phyloP scores from a whole-genome alignment of 1,140 invertebrate genomes.

The Hermetia illucens region DNA sequence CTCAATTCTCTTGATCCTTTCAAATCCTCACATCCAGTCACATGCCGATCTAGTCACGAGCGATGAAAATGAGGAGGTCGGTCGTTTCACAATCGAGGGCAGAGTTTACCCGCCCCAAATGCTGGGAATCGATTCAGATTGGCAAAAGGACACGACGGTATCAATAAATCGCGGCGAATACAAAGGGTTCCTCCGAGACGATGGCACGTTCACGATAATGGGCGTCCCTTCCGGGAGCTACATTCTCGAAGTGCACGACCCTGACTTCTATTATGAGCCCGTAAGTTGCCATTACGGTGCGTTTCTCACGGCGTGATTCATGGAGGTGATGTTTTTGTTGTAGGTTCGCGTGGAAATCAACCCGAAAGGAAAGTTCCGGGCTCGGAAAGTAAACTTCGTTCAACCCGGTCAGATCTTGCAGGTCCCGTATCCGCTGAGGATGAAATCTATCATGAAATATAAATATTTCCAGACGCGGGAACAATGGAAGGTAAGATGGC shows the following conservation, averaged over 20 bases:
- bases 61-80: constrained; percentile 43
- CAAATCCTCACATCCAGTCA: too few species aligned
- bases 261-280: constrained; percentile 83
- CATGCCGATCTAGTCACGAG: too few species aligned
- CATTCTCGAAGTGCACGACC: constrained; percentile 82
- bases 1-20: too few species aligned
- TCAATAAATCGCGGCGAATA: constrained; percentile 79
- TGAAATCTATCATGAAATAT: constrained; percentile 66
- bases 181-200: constrained; percentile 75
- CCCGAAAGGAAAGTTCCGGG: constrained; percentile 89
- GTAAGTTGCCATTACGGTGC: constrained; percentile 27
- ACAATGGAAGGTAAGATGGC: constrained; percentile 65
- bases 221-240: constrained; percentile 91
- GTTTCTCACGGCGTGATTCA: neutral
- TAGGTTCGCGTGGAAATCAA: constrained; percentile 77
- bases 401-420: constrained; percentile 78
- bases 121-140: constrained; percentile 36
- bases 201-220: constrained; percentile 84
- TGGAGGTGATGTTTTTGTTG: neutral
- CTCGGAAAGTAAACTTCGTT: constrained; percentile 87
- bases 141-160: constrained; percentile 64
- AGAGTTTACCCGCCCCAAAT: constrained; percentile 61
- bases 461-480: constrained; percentile 90
- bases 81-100: constrained; percentile 61
- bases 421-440: constrained; percentile 79